A percentile compares a stretch with the other conserved stretches of the same genome.
Evolutionary conservation across 1,140 invertebrate species (phyloP).

Genomic region (Drosophila grimshawi): DNA sequence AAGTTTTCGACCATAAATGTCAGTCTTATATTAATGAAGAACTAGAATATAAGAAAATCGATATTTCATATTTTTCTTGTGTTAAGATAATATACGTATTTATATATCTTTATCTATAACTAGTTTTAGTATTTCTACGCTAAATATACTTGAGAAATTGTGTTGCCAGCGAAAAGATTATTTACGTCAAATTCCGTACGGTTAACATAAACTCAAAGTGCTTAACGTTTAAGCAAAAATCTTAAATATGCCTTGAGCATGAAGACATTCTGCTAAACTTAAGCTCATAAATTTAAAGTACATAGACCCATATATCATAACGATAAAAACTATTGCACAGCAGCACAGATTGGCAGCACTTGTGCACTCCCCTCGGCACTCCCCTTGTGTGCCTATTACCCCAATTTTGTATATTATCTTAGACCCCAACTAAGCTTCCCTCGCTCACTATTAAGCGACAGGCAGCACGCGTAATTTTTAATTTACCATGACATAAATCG

Average conservation of each 20-base stretch:
- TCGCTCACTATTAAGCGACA: conserved; percentile 22
- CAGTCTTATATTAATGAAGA: no score
- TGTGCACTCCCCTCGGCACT: neutral
- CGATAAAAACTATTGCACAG: conserved; percentile 33
- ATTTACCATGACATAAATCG: conserved; percentile 82
- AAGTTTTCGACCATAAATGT: no score
- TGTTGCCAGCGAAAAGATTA: no score
- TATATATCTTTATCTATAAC: no score
- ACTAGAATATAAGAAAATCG: no score
- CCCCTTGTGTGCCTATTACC: conserved; percentile 22
- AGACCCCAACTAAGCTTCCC: conserved; percentile 25
- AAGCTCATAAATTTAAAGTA: neutral
- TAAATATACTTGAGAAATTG: no score
- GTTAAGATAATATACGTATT: no score
- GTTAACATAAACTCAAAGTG: no score
- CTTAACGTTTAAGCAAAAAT: neutral
- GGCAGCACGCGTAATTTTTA: conserved; percentile 76
- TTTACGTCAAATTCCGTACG: no score
- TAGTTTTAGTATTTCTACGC: no score
- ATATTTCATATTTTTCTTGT: no score
- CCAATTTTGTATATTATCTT: conserved; percentile 37
- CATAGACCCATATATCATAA: conserved; percentile 12
- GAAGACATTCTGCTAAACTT: neutral
- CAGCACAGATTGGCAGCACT: conserved; percentile 36
- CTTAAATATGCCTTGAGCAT: neutral